Base-by-base conservation (phyloP, 2,888 invertebrate genomes). In the Crematogaster levior region DNA sequence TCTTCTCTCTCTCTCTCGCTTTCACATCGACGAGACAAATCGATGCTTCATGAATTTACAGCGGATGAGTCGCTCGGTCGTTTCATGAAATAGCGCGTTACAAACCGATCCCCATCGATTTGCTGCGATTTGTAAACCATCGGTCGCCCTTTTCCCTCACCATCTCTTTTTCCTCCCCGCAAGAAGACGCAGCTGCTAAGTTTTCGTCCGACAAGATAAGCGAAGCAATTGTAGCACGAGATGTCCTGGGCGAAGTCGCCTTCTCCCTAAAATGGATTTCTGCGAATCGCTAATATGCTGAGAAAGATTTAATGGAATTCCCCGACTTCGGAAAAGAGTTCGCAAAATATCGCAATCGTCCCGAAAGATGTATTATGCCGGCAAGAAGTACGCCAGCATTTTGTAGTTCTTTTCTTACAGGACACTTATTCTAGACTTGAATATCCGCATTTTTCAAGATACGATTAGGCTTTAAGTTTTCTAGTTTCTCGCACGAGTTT, bases 81-180 rank as follows among this genome's bases (percentile, higher is more conserved):
- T 79, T 74, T 63, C 83, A 87, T 86, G 88, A 84, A 88, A 88
- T 86, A 85, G 72, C 79, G 83, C 86, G 83, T 88, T 84, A 87
- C 87, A 80, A 70, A 83, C 73, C 85, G 85, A 90, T 90, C 85
- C 77, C 81, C 82, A 66, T 85, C 73, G 85, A 84, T 89, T 89
- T 84, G 88, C 87, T 63, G 79, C 87, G 89, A 91, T 91, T 91
- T 91, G 90, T 91, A 88, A 86, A 88, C 86, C 56, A 66, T 81
- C 81, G 77, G 24, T 21, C 77, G 27, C 63, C 7, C 21, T 12
- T 1, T 12, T 15, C 5, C 15, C 68, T 30, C 18, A 2, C 21
- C 4, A 21, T 21, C 74, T 6, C 58, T n/a, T 6, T 18, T 0
- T 1, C 5, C 34, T 3, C 12, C n/a, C 9, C 9, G 27, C 40